Evolutionary conservation across 1,140 invertebrate genomes (phyloP), one percentile per base, ranked within the genome.

Genomic region (Leptinotarsa texana): DNA sequence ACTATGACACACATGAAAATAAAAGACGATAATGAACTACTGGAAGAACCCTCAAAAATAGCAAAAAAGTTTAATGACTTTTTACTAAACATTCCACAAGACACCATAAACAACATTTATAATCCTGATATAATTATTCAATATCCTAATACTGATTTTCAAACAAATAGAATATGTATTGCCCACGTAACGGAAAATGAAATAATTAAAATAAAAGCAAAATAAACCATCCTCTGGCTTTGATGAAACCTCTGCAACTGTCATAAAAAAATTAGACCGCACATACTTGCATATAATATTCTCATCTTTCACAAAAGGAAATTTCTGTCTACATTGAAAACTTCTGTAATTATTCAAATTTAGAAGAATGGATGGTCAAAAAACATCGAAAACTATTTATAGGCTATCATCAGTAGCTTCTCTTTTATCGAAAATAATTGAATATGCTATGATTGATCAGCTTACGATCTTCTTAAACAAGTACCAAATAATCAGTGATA

Each of bases 151-250:
- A 22, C 13, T 11, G 13, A 65, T 22, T 22, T 11, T 11, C 63
- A 65, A 65, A 65, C 63, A 5, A 21, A 65, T 3, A 65, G 63
- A 13, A 24, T 65, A 21, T 65, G 24, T 27, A 65, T 65, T 65
- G 21, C 8, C 22, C 27, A 65, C 11, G 24, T 27, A n/a, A 65
- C 21, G 24, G 21, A 24, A 65, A 65, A 65, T 24, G 63, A 65
- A 65, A 24, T 65, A 65, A 65, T 65, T 13, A 5, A 27, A 21
- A 65, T 18, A 24, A 65, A 11, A 65, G 24, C 1, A 65, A 65
- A 27, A 65, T 65, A 65, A 65, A 65, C 63, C 63, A n/a, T 65
- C 21, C 6, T n/a, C 11, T 65, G 63, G 63, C 63, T 65, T 65
- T 27, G 63, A 65, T 24, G 21, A 21, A 65, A 65, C 1, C 63